Percentiles rank a stretch among this genome's conserved stretches.
These are phyloP conservation scores for Alviniconcha strummeri DNA, from an alignment of 2,888 invertebrate species.

Conservation along the genomic window DNA sequence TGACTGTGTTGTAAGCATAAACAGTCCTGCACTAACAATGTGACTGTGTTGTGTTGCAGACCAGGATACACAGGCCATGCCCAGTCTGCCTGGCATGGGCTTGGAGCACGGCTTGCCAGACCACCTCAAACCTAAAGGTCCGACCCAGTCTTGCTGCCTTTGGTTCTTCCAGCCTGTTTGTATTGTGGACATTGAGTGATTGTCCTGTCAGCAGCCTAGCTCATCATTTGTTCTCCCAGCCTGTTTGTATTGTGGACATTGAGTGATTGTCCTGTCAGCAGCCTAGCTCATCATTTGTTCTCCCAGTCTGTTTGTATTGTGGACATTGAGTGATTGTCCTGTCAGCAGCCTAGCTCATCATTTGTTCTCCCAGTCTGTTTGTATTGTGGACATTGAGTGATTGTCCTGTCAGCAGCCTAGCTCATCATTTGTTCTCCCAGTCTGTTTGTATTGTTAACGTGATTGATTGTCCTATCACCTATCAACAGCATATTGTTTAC, in stretches of 20 bases:
- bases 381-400: neutral
- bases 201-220: neutral
- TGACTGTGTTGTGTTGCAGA: conserved; percentile 74
- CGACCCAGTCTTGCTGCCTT: neutral
- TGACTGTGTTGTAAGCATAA: no score
- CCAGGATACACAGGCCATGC: conserved; percentile 80
- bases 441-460: neutral
- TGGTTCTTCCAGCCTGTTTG: neutral
- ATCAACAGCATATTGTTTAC: neutral
- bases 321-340: neutral
- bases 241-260: no score
- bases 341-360: no score
- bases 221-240: no score
- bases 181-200: neutral
- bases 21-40: no score
- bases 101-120: conserved; percentile 92
- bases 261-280: no score
- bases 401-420: no score
- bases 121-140: conserved; percentile 61
- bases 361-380: no score
- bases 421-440: neutral
- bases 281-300: neutral
- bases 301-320: neutral
- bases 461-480: neutral
- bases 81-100: conserved; percentile 92